These are phyloP conservation scores for Diphyllodes magnificus DNA, from an alignment of 2,113 vertebrate species.

Conservation along the genomic window DNA sequence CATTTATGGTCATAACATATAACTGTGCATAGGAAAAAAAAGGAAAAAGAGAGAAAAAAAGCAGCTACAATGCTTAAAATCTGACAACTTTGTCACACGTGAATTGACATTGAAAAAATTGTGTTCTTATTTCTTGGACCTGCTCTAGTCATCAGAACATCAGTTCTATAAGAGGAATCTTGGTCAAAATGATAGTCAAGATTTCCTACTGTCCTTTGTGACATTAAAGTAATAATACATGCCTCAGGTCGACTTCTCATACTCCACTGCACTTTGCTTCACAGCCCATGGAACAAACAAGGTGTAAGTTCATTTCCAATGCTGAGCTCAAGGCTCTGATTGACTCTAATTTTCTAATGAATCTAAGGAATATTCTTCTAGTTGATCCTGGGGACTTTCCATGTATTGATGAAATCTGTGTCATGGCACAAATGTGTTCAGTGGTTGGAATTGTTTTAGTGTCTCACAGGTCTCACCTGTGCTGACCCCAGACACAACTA, in stretches of 20 bases:
- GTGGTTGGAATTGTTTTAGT: background rate
- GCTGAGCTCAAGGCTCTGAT: background rate
- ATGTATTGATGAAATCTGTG: constrained; percentile 16
- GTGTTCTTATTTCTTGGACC: background rate
- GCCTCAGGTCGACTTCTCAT: background rate
- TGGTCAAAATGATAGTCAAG: background rate
- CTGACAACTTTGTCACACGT: background rate
- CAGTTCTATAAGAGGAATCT: background rate
- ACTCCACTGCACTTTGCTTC: background rate
- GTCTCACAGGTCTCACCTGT: background rate
- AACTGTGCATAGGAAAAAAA: background rate
- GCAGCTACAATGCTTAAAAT: background rate
- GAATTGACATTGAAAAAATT: background rate
- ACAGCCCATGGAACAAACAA: background rate
- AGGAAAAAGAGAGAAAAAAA: background rate
- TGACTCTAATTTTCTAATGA: background rate
- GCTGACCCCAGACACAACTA: background rate
- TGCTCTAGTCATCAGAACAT: background rate
- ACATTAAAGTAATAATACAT: background rate
- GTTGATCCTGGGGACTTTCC: background rate
- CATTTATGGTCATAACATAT: background rate
- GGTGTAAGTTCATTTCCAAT: background rate
- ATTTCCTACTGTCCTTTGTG: background rate
- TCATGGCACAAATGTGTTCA: background rate
- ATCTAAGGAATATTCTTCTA: background rate